Conservation (phyloP, 2,888 invertebrate genomes). For the Tyria jacobaeae region DNA sequence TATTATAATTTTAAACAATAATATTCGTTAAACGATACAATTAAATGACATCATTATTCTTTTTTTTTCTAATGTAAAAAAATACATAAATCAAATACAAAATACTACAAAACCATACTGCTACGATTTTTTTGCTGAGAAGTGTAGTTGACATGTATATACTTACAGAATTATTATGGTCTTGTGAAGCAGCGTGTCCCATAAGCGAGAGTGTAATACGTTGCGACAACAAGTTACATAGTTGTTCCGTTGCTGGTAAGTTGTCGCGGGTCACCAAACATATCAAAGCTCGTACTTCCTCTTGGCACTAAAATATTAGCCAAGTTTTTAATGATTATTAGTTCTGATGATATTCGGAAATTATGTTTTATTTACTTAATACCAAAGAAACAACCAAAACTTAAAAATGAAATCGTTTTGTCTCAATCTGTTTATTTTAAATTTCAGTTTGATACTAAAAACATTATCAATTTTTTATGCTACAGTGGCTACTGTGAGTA, state of each 20-base stretch:
- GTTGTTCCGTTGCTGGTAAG: constrained; percentile 92
- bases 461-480: not conserved
- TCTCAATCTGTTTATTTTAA: not conserved
- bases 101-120: no score
- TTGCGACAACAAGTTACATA: constrained; percentile 93
- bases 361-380: no score
- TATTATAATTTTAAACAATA: no score
- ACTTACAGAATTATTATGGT: constrained; percentile 82
- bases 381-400: no score
- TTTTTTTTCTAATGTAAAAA: no score
- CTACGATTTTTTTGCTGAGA: no score
- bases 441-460: not conserved
- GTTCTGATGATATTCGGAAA: not conserved
- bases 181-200: constrained; percentile 90
- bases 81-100: no score
- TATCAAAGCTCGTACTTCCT: constrained; percentile 95
- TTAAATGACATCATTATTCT: no score
- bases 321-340: not conserved
- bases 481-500: no score
- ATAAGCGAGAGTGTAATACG: constrained; percentile 93
- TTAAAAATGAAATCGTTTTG: no score
- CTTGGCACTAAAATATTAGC: constrained; percentile 88
- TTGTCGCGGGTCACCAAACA: constrained; percentile 96
- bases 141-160: not conserved
- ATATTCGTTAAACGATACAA: no score